Percentiles rank a stretch among this genome's conserved stretches.
Evolutionary conservation across 1,140 invertebrate genomes (phyloP).

Genomic region (Oreohelix idahoensis): DNA sequence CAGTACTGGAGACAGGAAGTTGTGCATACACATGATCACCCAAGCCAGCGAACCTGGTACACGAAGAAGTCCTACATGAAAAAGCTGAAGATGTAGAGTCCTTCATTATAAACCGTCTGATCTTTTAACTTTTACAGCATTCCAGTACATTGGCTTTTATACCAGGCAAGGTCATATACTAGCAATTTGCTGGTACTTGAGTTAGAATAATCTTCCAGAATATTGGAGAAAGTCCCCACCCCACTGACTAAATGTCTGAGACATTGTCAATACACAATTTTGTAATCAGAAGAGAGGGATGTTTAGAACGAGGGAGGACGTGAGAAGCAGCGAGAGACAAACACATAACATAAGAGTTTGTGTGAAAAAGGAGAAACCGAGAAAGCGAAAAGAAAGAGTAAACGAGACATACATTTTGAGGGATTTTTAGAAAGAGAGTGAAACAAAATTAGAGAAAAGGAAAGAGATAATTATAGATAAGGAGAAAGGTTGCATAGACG

Average conservation of each 20-base stretch:
- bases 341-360: too few species aligned
- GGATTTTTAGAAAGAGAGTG: neutral
- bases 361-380: neutral
- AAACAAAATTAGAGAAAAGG: neutral
- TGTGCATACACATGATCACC: too few species aligned
- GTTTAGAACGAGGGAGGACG: neutral
- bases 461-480: neutral
- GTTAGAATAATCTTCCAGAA: neutral
- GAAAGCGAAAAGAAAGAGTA: neutral
- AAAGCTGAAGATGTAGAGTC: too few species aligned
- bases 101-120: too few species aligned
- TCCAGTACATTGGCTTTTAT: neutral
- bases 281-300: neutral
- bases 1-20: too few species aligned
- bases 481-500: neutral
- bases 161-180: neutral
- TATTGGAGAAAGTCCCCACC: neutral
- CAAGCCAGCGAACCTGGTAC: too few species aligned
- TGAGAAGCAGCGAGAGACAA: neutral
- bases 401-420: neutral
- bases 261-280: constrained; percentile 13
- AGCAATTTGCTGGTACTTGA: neutral
- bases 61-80: too few species aligned
- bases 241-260: neutral
- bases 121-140: neutral